phyloP scores from a whole-genome alignment of 92 coral and sea anemone genomes.

The Virgularia gustaviana region DNA sequence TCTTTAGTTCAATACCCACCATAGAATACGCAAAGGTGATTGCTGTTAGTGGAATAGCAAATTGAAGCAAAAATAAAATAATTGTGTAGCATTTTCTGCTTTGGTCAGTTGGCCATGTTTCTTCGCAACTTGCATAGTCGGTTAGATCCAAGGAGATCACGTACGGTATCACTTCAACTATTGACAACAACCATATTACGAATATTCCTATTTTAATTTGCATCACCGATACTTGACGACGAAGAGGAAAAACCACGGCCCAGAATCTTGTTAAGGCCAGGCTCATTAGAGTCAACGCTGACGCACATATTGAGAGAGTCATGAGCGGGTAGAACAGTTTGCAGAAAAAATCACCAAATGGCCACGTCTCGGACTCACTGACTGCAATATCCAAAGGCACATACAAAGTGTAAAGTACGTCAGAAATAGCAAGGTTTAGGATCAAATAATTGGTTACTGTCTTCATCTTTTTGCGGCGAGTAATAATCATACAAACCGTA shows the following conservation, averaged over 20 bases:
- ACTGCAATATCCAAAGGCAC: conserved; percentile 79
- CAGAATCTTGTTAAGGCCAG: conserved; percentile 82
- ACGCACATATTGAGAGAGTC: conserved; percentile 66
- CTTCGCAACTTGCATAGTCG: conserved; percentile 57
- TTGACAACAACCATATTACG: conserved; percentile 68
- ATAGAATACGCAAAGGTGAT: conserved; percentile 70
- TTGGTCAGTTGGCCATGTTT: conserved; percentile 66
- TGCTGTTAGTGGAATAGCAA: conserved; percentile 68
- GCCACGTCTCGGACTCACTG: conserved; percentile 69
- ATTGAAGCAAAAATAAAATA: conserved; percentile 69
- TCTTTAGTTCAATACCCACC: conserved; percentile 68
- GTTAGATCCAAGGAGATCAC: conserved; percentile 55
- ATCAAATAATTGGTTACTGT: conserved; percentile 73
- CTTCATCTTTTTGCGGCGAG: conserved; percentile 63
- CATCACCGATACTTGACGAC: conserved; percentile 66
- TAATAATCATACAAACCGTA: conserved; percentile 63
- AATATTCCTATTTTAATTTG: conserved; percentile 57
- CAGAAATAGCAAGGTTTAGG: conserved; percentile 69
- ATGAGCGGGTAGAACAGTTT: conserved; percentile 71
- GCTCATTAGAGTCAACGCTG: conserved; percentile 67
- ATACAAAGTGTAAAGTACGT: conserved; percentile 68
- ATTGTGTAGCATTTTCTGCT: conserved; percentile 73
- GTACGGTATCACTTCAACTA: conserved; percentile 62
- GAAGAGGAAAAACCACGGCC: conserved; percentile 90
- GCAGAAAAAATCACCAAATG: conserved; percentile 66